A percentile compares a stretch with the other conserved stretches of the same genome.
phyloP scores from a whole-genome alignment of 2,888 invertebrate species.

The Patella ulyssiponensis region DNA sequence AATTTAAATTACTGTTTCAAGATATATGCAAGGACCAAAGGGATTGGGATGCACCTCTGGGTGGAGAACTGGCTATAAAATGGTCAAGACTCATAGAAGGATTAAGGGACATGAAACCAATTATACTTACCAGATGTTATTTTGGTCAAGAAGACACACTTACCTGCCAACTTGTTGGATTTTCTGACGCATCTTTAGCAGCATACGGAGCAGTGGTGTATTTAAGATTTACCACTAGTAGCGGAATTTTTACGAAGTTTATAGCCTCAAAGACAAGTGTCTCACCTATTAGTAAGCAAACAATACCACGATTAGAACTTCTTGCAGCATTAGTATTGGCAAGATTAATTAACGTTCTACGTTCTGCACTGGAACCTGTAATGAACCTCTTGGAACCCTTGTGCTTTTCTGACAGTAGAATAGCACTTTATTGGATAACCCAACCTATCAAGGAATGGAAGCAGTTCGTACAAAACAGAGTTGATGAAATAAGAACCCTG shows the following conservation, averaged over 20 bases:
- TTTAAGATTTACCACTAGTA: neutral
- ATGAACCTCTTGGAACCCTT: neutral
- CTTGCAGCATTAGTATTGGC: neutral
- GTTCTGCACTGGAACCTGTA: neutral
- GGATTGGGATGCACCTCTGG: neutral
- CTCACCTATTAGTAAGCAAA: neutral
- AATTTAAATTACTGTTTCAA: neutral
- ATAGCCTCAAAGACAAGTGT: neutral
- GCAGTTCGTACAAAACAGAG: neutral
- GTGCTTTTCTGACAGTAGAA: neutral
- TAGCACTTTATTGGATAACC: neutral
- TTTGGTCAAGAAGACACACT: neutral
- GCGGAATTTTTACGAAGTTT: neutral
- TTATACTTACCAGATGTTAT: neutral
- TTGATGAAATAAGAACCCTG: neutral
- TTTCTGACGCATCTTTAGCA: neutral
- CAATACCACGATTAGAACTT: neutral
- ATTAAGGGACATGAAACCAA: neutral
- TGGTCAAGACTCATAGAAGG: neutral
- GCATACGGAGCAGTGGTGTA: neutral
- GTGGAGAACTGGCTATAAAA: neutral
- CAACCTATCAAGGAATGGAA: constrained; percentile 3
- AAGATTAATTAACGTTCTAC: neutral
- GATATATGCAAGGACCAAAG: neutral
- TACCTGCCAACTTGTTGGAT: constrained; percentile 5